Evolutionary conservation across 2,888 invertebrate species (phyloP).

Genomic region (Camptogramma bilineatum): DNA sequence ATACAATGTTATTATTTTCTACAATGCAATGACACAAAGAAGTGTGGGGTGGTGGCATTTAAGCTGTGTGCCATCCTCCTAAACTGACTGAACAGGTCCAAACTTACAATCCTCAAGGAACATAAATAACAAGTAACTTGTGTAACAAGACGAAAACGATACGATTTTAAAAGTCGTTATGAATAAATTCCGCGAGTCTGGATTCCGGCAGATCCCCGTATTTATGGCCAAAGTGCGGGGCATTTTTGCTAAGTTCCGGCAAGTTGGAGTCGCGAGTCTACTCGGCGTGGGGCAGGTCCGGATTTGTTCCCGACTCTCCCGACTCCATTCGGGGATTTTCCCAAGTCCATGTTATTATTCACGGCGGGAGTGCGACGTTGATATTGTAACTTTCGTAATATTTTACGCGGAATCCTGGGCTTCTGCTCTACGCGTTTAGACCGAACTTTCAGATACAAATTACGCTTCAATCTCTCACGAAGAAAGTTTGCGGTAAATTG

Average conservation of each 20-base stretch:
- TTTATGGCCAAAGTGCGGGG: conserved; percentile 57
- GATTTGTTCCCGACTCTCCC: conserved; percentile 51
- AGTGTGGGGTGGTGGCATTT: neutral
- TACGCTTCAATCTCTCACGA: conserved; percentile 45
- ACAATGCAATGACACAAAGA: neutral
- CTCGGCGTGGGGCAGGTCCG: conserved; percentile 52
- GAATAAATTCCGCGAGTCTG: conserved; percentile 51
- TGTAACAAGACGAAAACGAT: conserved; percentile 50
- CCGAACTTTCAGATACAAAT: conserved; percentile 52
- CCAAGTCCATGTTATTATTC: conserved; percentile 50
- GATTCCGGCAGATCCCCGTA: conserved; percentile 53
- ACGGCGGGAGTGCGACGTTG: conserved; percentile 45
- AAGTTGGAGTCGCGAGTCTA: conserved; percentile 38
- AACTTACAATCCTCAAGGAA: conserved; percentile 21
- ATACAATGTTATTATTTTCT: no score
- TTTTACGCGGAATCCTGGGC: conserved; percentile 51
- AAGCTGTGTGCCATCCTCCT: neutral
- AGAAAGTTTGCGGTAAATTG: conserved; percentile 38
- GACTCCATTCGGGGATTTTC: conserved; percentile 45
- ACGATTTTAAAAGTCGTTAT: conserved; percentile 49
- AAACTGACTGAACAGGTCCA: neutral
- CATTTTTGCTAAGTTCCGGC: conserved; percentile 54
- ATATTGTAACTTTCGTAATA: conserved; percentile 58
- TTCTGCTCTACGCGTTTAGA: conserved; percentile 47
- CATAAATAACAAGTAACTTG: conserved; percentile 42